These are phyloP conservation scores for Diorhabda elongata DNA, from an alignment of 1,140 invertebrate genomes.

Conservation along the genomic window DNA sequence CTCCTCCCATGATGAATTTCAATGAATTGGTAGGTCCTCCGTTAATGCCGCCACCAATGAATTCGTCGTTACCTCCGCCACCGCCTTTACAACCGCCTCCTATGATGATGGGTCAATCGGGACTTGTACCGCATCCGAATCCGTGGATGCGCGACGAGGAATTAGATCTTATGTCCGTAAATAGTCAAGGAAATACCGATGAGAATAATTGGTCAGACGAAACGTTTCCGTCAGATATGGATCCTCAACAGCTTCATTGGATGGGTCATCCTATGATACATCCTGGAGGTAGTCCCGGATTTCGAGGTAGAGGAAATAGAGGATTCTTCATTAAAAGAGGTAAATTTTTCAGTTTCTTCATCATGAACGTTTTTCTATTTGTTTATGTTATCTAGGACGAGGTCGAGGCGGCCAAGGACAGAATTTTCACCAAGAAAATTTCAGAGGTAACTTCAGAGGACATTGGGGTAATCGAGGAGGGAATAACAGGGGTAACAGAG, in stretches of 20 bases:
- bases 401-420: slow-evolving; percentile 9
- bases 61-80: background rate
- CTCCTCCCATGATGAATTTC: slow-evolving; percentile 14
- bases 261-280: slow-evolving; percentile 1
- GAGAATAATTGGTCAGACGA: slow-evolving; percentile 4
- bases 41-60: slow-evolving; percentile 6
- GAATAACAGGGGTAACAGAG: slow-evolving; percentile 16
- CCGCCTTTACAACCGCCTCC: slow-evolving; percentile 4
- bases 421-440: slow-evolving; percentile 1
- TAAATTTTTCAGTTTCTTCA: background rate
- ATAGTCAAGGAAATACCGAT: background rate
- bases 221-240: no score
- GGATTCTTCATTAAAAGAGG: slow-evolving; percentile 8
- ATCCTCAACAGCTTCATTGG: background rate
- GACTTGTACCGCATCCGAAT: background rate
- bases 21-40: slow-evolving; percentile 8
- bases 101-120: background rate
- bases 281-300: background rate
- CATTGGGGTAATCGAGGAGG: background rate
- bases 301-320: slow-evolving; percentile 20
- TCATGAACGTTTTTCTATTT: background rate
- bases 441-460: background rate
- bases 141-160: background rate
- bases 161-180: background rate
- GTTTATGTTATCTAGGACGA: slow-evolving; percentile 10